Conservation (phyloP, 2,888 invertebrate species). For the Alviniconcha strummeri region DNA sequence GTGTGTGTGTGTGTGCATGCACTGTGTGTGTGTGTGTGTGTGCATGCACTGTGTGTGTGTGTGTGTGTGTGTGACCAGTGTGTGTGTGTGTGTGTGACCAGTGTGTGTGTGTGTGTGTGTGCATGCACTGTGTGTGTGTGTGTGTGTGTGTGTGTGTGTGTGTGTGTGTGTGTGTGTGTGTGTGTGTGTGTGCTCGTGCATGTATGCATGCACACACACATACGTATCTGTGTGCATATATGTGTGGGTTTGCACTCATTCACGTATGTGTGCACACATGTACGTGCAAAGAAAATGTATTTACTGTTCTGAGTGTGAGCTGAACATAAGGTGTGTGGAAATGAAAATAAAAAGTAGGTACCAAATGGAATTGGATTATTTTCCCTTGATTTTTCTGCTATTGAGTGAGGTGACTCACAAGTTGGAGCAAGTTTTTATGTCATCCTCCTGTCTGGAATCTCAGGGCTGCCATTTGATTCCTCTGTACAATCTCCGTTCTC, state of each 20-base stretch:
- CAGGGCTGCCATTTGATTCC: too few species aligned
- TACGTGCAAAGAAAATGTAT: too few species aligned
- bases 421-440: too few species aligned
- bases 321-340: too few species aligned
- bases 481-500: too few species aligned
- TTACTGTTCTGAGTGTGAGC: too few species aligned
- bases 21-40: background rate
- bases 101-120: background rate
- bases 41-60: background rate
- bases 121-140: background rate
- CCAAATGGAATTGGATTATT: too few species aligned
- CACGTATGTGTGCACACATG: too few species aligned
- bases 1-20: background rate
- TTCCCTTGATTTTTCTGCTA: too few species aligned
- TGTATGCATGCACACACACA: background rate
- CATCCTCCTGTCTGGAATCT: too few species aligned
- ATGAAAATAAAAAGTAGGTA: too few species aligned
- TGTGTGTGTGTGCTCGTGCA: background rate
- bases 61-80: background rate
- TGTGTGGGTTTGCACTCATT: slow-evolving; percentile 1
- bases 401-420: too few species aligned
- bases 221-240: slow-evolving; percentile 2
- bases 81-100: background rate
- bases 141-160: background rate
- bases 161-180: background rate